Percentiles rank a stretch among this genome's conserved stretches.
Evolutionary conservation across 2,888 invertebrate species (phyloP).

Genomic region (Eilema depressum): DNA sequence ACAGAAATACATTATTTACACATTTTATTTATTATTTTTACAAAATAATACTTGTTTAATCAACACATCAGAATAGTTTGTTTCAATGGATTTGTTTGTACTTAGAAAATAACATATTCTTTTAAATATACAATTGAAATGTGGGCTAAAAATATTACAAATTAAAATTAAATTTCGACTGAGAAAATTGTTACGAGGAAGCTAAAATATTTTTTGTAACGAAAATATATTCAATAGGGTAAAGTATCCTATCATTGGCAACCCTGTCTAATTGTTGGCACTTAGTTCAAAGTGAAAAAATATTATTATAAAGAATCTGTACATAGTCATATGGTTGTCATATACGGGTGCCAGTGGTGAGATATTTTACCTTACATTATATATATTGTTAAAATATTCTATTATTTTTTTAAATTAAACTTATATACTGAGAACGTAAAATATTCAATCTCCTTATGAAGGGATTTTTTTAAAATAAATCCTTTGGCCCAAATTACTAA

Average conservation of each 20-base stretch:
- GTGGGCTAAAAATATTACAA: background rate
- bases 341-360: background rate
- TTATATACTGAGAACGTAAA: background rate
- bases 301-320: background rate
- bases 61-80: constrained; percentile 62
- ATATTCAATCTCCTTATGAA: background rate
- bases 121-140: background rate
- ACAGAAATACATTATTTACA: constrained; percentile 62
- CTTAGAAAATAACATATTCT: constrained; percentile 57
- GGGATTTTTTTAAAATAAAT: background rate
- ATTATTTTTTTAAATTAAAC: background rate
- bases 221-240: background rate
- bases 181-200: background rate
- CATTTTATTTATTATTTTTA: constrained; percentile 68
- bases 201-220: background rate
- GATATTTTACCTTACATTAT: background rate
- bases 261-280: background rate
- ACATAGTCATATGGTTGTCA: background rate
- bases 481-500: background rate
- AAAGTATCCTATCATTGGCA: background rate
- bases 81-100: constrained; percentile 63
- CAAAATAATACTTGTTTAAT: constrained; percentile 80
- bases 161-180: background rate
- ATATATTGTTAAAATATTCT: background rate
- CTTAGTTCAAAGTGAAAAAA: background rate